phyloP scores from a whole-genome alignment of 2,888 invertebrate genomes.

The Halocaridina rubra region DNA sequence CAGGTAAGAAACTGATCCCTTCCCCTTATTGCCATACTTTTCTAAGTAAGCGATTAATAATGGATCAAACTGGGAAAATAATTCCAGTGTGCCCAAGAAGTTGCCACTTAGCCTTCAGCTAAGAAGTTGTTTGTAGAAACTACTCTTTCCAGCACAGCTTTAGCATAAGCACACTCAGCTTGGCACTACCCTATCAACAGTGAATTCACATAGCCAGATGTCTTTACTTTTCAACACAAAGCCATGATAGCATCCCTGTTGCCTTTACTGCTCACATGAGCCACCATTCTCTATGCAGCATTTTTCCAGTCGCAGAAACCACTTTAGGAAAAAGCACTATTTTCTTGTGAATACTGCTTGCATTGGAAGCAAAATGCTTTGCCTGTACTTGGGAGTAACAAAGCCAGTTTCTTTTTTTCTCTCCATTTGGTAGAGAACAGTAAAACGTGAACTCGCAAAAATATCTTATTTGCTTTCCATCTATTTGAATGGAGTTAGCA shows the following conservation, averaged over 20 bases:
- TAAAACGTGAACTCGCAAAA: too few species aligned
- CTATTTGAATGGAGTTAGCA: too few species aligned
- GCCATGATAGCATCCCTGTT: not conserved
- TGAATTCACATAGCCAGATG: not conserved
- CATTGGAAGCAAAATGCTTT: too few species aligned
- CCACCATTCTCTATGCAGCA: too few species aligned
- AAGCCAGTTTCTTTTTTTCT: too few species aligned
- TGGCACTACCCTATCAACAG: not conserved
- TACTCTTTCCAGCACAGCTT: not conserved
- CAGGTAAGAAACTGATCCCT: conserved; percentile 20
- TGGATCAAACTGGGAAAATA: not conserved
- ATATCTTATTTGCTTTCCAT: too few species aligned
- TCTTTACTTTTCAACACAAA: not conserved
- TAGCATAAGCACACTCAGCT: not conserved
- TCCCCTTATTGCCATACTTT: conserved; percentile 17
- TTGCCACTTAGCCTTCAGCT: not conserved
- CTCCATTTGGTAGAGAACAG: too few species aligned
- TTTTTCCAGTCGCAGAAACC: too few species aligned
- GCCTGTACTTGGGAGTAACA: too few species aligned
- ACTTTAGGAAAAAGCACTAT: too few species aligned
- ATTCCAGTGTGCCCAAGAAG: conserved; percentile 1
- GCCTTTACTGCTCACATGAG: too few species aligned
- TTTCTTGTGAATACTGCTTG: too few species aligned
- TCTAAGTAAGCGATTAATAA: not conserved
- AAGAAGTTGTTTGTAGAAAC: not conserved